Base-by-base conservation (phyloP, 2,797 vertebrate species). In the Notolabrus celidotus region DNA sequence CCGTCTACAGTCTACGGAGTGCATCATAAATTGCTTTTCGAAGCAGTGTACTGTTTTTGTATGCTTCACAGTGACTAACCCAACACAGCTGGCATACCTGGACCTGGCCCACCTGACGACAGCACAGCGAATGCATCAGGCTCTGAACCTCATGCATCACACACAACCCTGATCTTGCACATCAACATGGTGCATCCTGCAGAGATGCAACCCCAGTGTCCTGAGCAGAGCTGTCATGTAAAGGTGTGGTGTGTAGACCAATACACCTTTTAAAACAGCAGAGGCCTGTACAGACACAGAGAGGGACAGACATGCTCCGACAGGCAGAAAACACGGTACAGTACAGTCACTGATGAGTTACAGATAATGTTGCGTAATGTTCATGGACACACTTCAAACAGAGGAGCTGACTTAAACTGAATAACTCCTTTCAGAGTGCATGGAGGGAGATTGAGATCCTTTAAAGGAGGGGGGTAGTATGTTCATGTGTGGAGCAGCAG, bases 281-380 rank as follows among this genome's bases (percentile, higher is more conserved):
- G 61, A 64, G 58, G 63, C 76, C 56, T 82, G 78, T 33, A 34
- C 20, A 54, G 59, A 69, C 74, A 70, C 41, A 65, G 34, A 56
- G 15, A 1, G 42, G 67, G 67, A 65, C 23, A 17, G 33, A 58
- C 87, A 52, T 67, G 86, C 51, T 55, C 50, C 3, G 65, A 31
- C 85, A 83, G 57, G 84, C 68, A 69, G 36, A 41, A 43, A n/a
- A 51, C 61, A 39, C 22, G 38, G 54, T 52, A 39, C 77, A 36
- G 55, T 27, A n/a, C 61, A 67, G 63, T 38, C 71, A 38, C 52
- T 59, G 50, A 77, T 69, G 33, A 59, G 56, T 80, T 45, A 51
- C 77, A 84, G 81, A 69, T 56, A 33, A 0, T 5, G 49, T 74
- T 83, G 78, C 25, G 17, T 66, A 70, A 86, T 33, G 58, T 62